Percentiles rank a stretch among this genome's conserved stretches.
phyloP scores from a whole-genome alignment of 2,113 vertebrate species.

The Rhagologus leucostigma region DNA sequence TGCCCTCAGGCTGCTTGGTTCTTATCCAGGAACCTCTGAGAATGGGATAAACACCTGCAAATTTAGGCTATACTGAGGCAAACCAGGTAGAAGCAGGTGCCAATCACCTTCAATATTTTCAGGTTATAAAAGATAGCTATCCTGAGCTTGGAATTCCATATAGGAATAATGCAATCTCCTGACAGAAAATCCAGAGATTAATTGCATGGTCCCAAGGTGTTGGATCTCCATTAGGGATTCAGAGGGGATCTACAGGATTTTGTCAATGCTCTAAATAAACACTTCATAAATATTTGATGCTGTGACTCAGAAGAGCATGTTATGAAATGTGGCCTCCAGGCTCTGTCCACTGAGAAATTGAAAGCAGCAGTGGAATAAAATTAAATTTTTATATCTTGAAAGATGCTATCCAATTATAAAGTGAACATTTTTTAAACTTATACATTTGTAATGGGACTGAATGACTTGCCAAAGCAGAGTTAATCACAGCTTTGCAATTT shows the following conservation, averaged over 20 bases:
- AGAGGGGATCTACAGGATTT: constrained; percentile 58
- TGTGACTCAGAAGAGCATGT: constrained; percentile 47
- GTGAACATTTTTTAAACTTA: constrained; percentile 61
- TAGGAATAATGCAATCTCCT: background rate
- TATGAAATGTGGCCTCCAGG: constrained; percentile 67
- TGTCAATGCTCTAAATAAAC: constrained; percentile 72
- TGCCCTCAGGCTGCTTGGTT: background rate
- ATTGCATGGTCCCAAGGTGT: constrained; percentile 1
- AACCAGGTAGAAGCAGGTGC: background rate
- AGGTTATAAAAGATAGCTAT: background rate
- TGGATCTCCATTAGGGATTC: constrained; percentile 47
- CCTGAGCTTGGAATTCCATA: constrained; percentile 11
- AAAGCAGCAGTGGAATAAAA: constrained; percentile 60
- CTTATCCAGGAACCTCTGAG: background rate
- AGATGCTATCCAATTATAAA: constrained; percentile 70
- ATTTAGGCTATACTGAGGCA: background rate
- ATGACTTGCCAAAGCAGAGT: constrained; percentile 49
- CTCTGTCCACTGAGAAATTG: constrained; percentile 66
- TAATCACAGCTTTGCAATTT: constrained; percentile 63
- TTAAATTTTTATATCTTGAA: constrained; percentile 70
- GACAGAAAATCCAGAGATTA: constrained; percentile 28
- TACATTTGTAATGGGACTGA: constrained; percentile 59
- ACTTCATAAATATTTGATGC: constrained; percentile 68
- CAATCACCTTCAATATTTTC: background rate
- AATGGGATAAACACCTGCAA: background rate